Conservation (phyloP, 2,113 vertebrate genomes). For the Phrynocephalus versicolor region DNA sequence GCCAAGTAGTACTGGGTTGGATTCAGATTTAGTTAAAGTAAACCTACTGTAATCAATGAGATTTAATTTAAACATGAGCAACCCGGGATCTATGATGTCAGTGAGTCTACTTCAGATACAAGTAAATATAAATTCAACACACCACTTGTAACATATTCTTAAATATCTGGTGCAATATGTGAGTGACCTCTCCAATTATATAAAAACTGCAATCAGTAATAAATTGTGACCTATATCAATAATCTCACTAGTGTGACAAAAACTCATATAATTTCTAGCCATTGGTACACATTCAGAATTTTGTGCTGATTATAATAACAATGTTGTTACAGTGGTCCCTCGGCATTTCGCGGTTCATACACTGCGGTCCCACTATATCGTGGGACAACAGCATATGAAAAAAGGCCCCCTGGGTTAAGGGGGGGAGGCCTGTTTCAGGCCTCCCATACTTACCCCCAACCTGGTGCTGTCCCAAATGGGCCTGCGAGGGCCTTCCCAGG, state of each 20-base stretch:
- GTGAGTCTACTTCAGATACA: not conserved
- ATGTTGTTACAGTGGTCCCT: too few species aligned
- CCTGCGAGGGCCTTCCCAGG: too few species aligned
- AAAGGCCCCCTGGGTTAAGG: too few species aligned
- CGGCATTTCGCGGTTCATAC: too few species aligned
- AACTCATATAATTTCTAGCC: too few species aligned
- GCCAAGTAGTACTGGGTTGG: not conserved
- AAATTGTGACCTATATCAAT: not conserved
- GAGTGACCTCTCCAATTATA: not conserved
- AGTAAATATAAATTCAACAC: not conserved
- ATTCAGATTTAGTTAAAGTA: not conserved
- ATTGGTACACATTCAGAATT: too few species aligned
- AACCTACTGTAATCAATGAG: not conserved
- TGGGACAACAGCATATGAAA: too few species aligned
- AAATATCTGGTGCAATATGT: not conserved
- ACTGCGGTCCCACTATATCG: too few species aligned
- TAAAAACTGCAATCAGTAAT: not conserved
- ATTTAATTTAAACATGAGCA: not conserved
- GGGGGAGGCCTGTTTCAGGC: too few species aligned
- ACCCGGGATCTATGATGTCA: not conserved
- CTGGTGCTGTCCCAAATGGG: too few species aligned
- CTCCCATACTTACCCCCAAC: too few species aligned
- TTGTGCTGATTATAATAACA: too few species aligned
- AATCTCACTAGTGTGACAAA: not conserved
- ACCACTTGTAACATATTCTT: rapidly evolving